Evolutionary conservation across 2,888 invertebrate genomes (phyloP).

Genomic region (Andrena dorsata): DNA sequence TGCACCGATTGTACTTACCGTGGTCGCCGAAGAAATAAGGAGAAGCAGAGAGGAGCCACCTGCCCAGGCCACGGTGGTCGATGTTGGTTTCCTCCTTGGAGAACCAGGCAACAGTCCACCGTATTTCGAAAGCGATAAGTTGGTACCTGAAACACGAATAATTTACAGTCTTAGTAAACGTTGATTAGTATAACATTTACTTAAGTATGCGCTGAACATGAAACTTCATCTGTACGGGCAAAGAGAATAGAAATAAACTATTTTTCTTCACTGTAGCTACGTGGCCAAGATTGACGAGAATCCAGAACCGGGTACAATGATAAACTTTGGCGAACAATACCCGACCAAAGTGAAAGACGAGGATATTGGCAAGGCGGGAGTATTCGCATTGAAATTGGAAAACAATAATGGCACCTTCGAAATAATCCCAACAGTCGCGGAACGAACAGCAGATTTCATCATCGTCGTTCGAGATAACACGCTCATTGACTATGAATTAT

Average conservation of each 20-base stretch:
- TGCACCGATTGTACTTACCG: constrained; percentile 93
- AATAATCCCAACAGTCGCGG: constrained; percentile 93
- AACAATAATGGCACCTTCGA: constrained; percentile 96
- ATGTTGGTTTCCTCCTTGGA: constrained; percentile 93
- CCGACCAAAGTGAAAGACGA: constrained; percentile 91
- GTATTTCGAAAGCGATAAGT: constrained; percentile 92
- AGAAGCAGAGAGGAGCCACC: constrained; percentile 90
- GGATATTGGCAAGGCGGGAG: constrained; percentile 93
- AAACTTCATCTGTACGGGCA: too few relatives aligned
- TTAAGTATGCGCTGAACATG: too few relatives aligned
- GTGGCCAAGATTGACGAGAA: constrained; percentile 92
- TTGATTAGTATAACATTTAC: not conserved
- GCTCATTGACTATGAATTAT: constrained; percentile 93
- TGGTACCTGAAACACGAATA: constrained; percentile 73
- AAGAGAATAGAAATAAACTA: not conserved
- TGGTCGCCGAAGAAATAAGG: constrained; percentile 94
- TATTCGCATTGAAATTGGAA: constrained; percentile 91
- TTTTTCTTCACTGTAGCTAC: constrained; percentile 86
- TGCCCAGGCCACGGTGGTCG: constrained; percentile 93
- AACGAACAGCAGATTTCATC: constrained; percentile 91
- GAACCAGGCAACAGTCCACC: constrained; percentile 92
- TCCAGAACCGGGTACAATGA: constrained; percentile 91
- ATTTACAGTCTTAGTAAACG: not conserved
- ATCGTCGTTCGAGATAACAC: constrained; percentile 93
- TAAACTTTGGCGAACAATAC: constrained; percentile 90